Conservation (phyloP, 2,113 vertebrate genomes). For the Coryphaenoides rupestris region DNA sequence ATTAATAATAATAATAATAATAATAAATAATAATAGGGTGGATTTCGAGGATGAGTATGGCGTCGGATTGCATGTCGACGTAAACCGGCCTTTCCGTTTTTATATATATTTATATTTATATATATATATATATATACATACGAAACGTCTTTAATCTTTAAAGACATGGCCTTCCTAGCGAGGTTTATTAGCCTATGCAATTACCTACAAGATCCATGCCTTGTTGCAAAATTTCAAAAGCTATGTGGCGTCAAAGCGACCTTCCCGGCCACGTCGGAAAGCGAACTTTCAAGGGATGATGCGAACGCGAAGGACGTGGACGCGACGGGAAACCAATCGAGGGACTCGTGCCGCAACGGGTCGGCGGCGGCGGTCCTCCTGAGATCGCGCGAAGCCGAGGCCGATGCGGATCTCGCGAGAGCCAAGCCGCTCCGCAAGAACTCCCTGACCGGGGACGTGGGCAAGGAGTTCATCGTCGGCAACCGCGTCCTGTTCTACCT, state of each 20-base stretch:
- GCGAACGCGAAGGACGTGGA: conserved; percentile 1
- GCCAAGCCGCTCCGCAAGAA: conserved; percentile 82
- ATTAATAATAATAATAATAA: too few species aligned
- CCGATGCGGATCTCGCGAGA: conserved; percentile 9
- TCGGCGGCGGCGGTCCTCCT: conserved; percentile 25
- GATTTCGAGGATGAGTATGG: too few species aligned
- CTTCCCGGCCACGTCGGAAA: conserved; percentile 41
- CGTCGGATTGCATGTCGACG: too few species aligned
- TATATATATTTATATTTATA: background rate
- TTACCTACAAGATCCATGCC: conserved; percentile 83
- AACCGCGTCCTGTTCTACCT: conserved; percentile 89
- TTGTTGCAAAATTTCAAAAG: conserved; percentile 87
- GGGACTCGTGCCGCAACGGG: conserved; percentile 65
- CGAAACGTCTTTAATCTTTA: background rate
- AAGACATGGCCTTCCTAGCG: conserved; percentile 32
- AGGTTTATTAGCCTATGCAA: conserved; percentile 61
- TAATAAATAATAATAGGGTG: too few species aligned
- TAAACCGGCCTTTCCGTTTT: background rate
- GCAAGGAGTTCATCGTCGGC: conserved; percentile 83
- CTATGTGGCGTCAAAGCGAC: conserved; percentile 85
- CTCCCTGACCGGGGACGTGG: conserved; percentile 86
- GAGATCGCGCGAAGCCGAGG: conserved; percentile 1
- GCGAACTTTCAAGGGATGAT: conserved; percentile 32
- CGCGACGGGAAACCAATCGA: conserved; percentile 19
- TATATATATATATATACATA: background rate